Base-by-base conservation (phyloP, 2,113 vertebrate species). In the Columbina picui region DNA sequence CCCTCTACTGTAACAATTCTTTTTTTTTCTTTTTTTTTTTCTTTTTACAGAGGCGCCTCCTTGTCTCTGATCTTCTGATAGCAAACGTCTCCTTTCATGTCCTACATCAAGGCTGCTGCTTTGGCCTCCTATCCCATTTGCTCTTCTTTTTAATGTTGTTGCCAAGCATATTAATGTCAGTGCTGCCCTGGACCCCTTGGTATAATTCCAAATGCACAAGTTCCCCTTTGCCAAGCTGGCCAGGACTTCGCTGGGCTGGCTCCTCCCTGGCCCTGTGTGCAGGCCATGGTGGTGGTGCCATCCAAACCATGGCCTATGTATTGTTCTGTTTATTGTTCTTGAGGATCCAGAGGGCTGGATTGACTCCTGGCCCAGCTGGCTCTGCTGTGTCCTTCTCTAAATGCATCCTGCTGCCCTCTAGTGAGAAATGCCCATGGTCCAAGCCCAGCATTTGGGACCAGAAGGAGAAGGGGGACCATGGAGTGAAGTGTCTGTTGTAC, bases 11-110 rank as follows among this genome's bases (percentile, higher is more conserved):
- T 7, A 56, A 23, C 38, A 25, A 36, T 20, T 30, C 1, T 41
- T 3, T 7, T 75, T 29, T 26, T 65, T 65, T 53, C 50, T 68
- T 25, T 43, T 16, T 32, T 52, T 26, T 49, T 65, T 59, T 34
- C 47, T 39, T 75, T 80, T 22, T 15, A 15, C 27, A 60, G 73
- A 75, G 76, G 52, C 4, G 3, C 65, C 86, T 90, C 69, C 90
- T 89, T 0, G 3, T 92, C 92, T 94, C 92, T 96, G 94, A 97
- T 97, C 74, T 84, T 75, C 56, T 94, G 94, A 87, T 92, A 90
- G 80, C 88, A 82, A 94, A 90, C 23, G 45, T 89, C 63, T 97
- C 82, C 92, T 91, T 95, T 96, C 63, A 93, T 93, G 84, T 95
- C 27, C 75, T 88, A 89, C 91, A 94, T 96, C 92, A 96, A 96